Conservation (phyloP, 1,140 invertebrate species). For the Triops longicaudatus region DNA sequence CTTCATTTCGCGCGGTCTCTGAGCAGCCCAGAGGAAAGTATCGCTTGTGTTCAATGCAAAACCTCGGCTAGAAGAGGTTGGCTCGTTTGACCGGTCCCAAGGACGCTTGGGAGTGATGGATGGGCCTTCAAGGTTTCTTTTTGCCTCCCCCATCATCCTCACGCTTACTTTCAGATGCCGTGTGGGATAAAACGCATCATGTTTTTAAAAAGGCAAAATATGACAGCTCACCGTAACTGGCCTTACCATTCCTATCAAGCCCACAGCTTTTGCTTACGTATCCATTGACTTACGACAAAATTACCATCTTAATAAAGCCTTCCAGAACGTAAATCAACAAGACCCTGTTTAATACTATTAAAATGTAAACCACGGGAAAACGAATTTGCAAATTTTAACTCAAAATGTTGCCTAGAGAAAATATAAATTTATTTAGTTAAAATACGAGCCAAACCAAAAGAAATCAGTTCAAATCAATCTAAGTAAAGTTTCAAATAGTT, state of each 20-base stretch:
- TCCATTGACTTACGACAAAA: no score
- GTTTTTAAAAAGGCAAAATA: slow-evolving; percentile 9
- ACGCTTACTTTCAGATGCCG: slow-evolving; percentile 5
- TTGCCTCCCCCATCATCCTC: slow-evolving; percentile 9
- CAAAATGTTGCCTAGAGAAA: no score
- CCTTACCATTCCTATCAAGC: background rate
- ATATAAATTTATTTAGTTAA: no score
- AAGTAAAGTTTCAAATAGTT: no score
- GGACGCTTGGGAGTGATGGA: slow-evolving; percentile 1
- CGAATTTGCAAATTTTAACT: no score
- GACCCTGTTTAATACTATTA: no score
- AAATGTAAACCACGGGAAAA: no score
- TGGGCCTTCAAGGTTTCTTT: slow-evolving; percentile 5
- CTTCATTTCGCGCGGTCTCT: background rate
- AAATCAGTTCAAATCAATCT: no score
- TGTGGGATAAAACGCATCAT: slow-evolving; percentile 15
- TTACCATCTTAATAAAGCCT: no score
- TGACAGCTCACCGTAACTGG: background rate
- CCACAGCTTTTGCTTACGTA: no score
- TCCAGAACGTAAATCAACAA: no score
- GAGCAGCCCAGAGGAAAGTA: background rate
- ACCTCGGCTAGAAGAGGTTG: background rate
- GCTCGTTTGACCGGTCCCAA: slow-evolving; percentile 9
- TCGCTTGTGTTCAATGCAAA: background rate
- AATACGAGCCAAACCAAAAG: no score